Percentiles rank a stretch among this genome's conserved stretches.
Evolutionary conservation across 2,797 vertebrate species (phyloP).

Genomic region (Pseudochromis fuscus): DNA sequence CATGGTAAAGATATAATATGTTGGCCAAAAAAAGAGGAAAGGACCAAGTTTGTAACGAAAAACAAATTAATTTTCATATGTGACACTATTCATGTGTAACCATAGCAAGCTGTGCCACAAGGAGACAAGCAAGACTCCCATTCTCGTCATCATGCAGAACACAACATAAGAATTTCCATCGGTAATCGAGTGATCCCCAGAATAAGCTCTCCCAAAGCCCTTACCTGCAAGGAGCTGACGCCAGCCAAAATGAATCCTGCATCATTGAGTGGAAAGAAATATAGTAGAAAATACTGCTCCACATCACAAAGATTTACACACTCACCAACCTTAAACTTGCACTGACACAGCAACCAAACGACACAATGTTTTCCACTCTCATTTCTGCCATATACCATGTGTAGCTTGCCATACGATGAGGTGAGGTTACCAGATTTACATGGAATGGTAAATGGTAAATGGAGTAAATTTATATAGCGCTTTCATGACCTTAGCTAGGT

Average conservation of each 20-base stretch:
- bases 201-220: conserved; percentile 29
- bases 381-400: too few species aligned
- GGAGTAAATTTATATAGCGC: too few species aligned
- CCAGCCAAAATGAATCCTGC: conserved; percentile 31
- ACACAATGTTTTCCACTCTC: too few species aligned
- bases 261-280: conserved; percentile 47
- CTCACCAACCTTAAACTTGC: conserved; percentile 1
- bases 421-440: too few species aligned
- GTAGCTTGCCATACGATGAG: neutral
- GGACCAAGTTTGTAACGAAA: neutral
- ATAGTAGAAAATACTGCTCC: conserved; percentile 16
- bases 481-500: too few species aligned
- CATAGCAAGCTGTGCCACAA: neutral
- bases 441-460: too few species aligned
- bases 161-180: conserved; percentile 20
- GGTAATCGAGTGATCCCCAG: conserved; percentile 42
- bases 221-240: conserved; percentile 42
- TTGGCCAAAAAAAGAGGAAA: neutral
- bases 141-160: conserved; percentile 22
- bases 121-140: conserved; percentile 13
- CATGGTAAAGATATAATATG: conserved; percentile 11
- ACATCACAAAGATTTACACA: conserved; percentile 25
- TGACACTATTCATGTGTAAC: neutral
- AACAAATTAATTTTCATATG: neutral
- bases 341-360: conserved; percentile 5